phyloP scores from a whole-genome alignment of 2,113 vertebrate species.

The Thryonomys swinderianus region DNA sequence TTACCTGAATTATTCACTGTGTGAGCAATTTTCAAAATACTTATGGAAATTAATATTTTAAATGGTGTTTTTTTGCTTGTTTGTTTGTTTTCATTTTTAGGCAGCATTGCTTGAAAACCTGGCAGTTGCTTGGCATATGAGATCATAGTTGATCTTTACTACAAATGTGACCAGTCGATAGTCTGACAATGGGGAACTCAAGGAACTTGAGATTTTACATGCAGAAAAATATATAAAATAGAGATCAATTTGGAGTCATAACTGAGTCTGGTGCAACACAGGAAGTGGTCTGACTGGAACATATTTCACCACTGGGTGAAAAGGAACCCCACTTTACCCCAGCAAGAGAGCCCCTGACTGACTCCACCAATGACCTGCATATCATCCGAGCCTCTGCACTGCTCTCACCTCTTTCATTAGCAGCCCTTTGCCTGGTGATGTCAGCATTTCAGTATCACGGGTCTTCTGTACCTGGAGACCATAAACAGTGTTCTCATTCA shows the following conservation, averaged over 20 bases:
- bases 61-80: not conserved
- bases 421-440: no score
- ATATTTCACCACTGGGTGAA: not conserved
- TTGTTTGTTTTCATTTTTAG: no score
- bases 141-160: not conserved
- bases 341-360: not conserved
- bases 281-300: not conserved
- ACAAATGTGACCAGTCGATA: not conserved
- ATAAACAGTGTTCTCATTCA: not conserved
- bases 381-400: no score
- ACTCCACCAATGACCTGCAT: not conserved
- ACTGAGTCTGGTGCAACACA: not conserved
- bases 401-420: rapidly evolving
- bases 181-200: not conserved
- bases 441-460: not conserved
- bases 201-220: not conserved
- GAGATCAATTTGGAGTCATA: not conserved
- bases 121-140: not conserved
- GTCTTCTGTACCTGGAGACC: not conserved
- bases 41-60: not conserved
- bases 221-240: not conserved
- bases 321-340: not conserved
- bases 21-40: not conserved
- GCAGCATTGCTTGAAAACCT: no score
- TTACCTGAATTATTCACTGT: not conserved